Evolutionary conservation across 2,888 invertebrate genomes (phyloP).

Genomic region (Idaea dimidiata): DNA sequence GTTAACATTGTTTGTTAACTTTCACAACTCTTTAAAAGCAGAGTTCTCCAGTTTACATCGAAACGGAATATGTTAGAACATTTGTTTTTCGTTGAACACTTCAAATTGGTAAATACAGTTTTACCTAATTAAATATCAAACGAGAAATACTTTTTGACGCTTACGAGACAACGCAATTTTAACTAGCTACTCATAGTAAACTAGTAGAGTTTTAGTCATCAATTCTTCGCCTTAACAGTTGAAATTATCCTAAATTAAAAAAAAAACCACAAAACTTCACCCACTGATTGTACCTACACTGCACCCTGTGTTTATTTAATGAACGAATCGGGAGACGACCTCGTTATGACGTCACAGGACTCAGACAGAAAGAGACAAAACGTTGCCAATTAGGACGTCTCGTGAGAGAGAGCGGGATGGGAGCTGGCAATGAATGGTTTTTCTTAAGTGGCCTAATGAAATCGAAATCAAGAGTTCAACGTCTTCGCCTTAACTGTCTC

Average conservation of each 20-base stretch:
- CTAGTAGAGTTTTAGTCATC: too few species aligned
- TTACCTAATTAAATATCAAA: too few species aligned
- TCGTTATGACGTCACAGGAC: constrained; percentile 75
- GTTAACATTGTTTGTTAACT: too few species aligned
- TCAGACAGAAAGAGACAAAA: constrained; percentile 46
- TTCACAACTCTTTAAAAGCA: too few species aligned
- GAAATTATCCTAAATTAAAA: not conserved
- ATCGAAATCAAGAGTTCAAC: constrained; percentile 51
- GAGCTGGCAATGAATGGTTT: constrained; percentile 67
- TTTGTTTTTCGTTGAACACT: too few species aligned
- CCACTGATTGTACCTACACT: constrained; percentile 23
- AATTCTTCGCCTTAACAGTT: too few species aligned
- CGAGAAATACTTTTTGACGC: too few species aligned
- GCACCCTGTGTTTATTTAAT: constrained; percentile 75
- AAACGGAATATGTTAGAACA: too few species aligned
- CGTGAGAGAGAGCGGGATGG: constrained; percentile 41
- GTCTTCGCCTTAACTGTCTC: constrained; percentile 27
- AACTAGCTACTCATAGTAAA: too few species aligned
- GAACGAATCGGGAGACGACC: constrained; percentile 74
- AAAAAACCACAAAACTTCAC: constrained; percentile 7
- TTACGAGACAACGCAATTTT: too few species aligned
- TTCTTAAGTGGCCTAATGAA: constrained; percentile 67
- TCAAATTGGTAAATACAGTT: too few species aligned
- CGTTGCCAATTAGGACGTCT: constrained; percentile 28
- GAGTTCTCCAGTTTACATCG: too few species aligned